Conservation (phyloP, 2,888 invertebrate genomes). For the Strigamia maritima region DNA sequence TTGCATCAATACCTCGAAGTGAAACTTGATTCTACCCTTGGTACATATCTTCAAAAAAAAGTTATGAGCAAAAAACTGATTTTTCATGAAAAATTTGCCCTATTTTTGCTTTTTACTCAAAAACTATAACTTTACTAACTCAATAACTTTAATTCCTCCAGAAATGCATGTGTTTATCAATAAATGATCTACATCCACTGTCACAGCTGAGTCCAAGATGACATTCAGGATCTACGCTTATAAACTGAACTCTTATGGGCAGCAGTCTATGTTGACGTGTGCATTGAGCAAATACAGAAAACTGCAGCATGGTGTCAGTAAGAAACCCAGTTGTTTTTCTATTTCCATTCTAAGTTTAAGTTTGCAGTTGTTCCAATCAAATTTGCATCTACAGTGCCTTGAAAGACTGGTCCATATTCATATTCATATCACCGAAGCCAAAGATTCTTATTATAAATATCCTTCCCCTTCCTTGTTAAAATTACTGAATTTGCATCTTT, state of each 20-base stretch:
- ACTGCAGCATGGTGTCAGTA: conserved; percentile 21
- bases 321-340: conserved; percentile 1
- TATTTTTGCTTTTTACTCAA: no score
- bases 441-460: conserved; percentile 43
- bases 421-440: conserved; percentile 43
- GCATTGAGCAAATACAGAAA: neutral
- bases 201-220: neutral
- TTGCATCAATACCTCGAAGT: no score
- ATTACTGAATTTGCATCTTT: neutral
- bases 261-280: neutral
- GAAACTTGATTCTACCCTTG: no score
- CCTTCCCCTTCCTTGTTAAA: neutral
- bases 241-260: neutral
- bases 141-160: neutral
- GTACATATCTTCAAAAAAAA: no score
- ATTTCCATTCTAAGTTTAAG: conserved; percentile 27
- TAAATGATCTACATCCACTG: neutral
- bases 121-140: no score
- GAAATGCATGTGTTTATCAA: neutral
- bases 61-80: no score
- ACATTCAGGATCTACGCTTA: neutral
- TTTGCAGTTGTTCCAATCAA: neutral
- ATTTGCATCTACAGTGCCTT: conserved; percentile 48
- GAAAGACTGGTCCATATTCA: conserved; percentile 42
- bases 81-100: no score